Evolutionary conservation across 2,888 invertebrate species (phyloP), one percentile per base, ranked within the genome.

Genomic region (Hypsopygia costalis): DNA sequence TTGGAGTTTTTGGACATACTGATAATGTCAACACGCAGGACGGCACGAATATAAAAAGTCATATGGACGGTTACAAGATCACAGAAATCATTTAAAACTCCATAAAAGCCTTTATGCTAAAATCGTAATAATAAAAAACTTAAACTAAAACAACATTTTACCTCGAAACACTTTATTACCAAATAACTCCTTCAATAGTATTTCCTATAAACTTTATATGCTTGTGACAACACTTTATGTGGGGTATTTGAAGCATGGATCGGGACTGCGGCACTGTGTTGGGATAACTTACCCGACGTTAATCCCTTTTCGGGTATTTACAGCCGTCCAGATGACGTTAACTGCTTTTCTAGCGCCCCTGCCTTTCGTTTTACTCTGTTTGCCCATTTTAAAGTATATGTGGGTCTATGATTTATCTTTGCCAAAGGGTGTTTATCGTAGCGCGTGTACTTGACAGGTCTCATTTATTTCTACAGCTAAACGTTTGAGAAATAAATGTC

Each of bases 271-370:
- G 25, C 43, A 44, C 47, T 37, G 40, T 25, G 25, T 25, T 10
- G 34, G 34, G 22, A 10, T 22, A 48, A 46, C 54, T 52, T 40
- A 44, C 47, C 54, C 42, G 43, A 57, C 61, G 46, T 55, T 60
- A 62, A 67, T 63, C 58, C 61, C 52, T 40, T 48, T 46, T 42
- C 27, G 47, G 49, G 55, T 61, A 65, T 71, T 71, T 66, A 69
- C 55, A 52, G 51, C 49, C 56, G 35, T 45, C 43, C 42, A 36
- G 46, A 45, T 48, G 49, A 52, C 50, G 49, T 55, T 55, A 46
- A 54, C 54, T 52, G 52, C 51, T 51, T 48, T 54, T 52, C 52
- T 54, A 50, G 36, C 46, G 44, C 43, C 21, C 8, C 4, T 11
- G 8, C 31, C 31, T 10, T n/a, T 31, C n/a, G 6, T 25, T 34